These are phyloP conservation scores for Hemibagrus guttatus DNA, from an alignment of 2,797 vertebrate species.

Conservation along the genomic window DNA sequence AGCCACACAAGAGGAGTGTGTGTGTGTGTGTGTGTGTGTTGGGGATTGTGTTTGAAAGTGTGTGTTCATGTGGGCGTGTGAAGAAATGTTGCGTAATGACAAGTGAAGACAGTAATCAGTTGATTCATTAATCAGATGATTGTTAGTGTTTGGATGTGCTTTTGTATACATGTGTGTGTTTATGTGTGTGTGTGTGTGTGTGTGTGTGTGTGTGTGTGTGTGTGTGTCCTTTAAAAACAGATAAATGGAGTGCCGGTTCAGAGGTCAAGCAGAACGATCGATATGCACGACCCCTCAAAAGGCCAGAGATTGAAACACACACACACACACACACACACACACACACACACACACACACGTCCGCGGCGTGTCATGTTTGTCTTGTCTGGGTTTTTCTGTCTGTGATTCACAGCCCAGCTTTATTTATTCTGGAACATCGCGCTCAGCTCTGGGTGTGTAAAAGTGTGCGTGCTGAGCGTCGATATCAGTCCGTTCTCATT, in stretches of 20 bases:
- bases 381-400: constrained; percentile 4
- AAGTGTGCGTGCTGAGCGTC: neutral
- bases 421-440: constrained; percentile 11
- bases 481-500: constrained; percentile 29
- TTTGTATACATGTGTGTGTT: neutral
- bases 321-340: constrained; percentile 1
- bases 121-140: constrained; percentile 45
- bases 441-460: neutral
- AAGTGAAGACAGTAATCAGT: constrained; percentile 45
- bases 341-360: neutral
- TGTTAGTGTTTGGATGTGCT: constrained; percentile 36
- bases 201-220: neutral
- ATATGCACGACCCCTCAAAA: constrained; percentile 36
- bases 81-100: constrained; percentile 58
- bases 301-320: constrained; percentile 11
- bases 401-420: neutral
- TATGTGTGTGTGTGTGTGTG: constrained; percentile 27
- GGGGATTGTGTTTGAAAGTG: constrained; percentile 8
- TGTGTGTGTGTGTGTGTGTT: constrained; percentile 43
- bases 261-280: constrained; percentile 44
- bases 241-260: constrained; percentile 19
- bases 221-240: constrained; percentile 44
- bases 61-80: constrained; percentile 50
- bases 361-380: neutral
- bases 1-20: constrained; percentile 50